Evolutionary conservation across 2,113 vertebrate species (phyloP).

Genomic region (Pampusana beccarii): DNA sequence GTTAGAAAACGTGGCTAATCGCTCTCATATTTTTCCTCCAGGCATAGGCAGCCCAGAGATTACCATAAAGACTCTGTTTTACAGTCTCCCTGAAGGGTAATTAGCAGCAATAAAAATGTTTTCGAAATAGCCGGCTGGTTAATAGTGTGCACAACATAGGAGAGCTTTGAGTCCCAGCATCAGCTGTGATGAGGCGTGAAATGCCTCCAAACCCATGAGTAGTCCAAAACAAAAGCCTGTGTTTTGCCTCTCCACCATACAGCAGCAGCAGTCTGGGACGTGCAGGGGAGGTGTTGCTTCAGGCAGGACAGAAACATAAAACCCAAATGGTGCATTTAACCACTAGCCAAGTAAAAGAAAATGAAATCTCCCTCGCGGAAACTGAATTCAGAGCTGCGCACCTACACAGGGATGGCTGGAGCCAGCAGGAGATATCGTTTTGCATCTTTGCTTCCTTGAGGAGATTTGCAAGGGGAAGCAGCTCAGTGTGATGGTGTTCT

Average conservation of each 20-base stretch:
- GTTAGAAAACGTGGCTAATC: background rate
- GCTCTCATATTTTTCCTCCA: background rate
- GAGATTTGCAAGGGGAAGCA: background rate
- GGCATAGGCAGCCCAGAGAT: background rate
- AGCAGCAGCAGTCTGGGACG: background rate
- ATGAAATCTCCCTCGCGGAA: background rate
- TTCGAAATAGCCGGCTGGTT: background rate
- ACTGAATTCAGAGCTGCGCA: background rate
- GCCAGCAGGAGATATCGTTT: background rate
- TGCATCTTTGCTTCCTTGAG: background rate
- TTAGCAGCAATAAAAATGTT: slow-evolving; percentile 59
- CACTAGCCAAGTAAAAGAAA: background rate
- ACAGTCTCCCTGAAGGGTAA: slow-evolving; percentile 20
- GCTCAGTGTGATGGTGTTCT: background rate
- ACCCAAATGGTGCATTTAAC: background rate
- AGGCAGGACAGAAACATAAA: slow-evolving; percentile 9
- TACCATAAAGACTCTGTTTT: slow-evolving; percentile 24
- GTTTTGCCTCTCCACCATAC: background rate
- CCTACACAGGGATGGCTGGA: background rate
- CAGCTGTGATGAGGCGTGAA: background rate
- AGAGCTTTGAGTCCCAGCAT: background rate
- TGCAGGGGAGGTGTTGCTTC: background rate
- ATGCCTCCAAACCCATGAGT: background rate
- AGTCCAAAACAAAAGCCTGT: background rate
- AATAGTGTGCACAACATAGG: background rate